Base-by-base conservation (phyloP, 1,140 invertebrate species). In the Contarinia nasturtii region DNA sequence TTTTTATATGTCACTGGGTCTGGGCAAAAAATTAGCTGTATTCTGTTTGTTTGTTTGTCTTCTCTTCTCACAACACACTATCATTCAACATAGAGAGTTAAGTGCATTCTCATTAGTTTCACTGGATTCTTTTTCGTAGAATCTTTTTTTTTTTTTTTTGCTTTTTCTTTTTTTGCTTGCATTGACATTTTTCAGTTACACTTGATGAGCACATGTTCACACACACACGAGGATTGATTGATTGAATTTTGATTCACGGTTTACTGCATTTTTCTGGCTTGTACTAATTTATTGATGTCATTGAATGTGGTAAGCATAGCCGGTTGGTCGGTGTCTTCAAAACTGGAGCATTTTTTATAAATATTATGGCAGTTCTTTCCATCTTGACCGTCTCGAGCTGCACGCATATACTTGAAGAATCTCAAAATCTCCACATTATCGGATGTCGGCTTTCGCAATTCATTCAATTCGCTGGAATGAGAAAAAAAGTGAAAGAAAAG, bases 321-420 rank as follows among this genome's bases (percentile, higher is more conserved):
- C 49, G 82, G 80, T 56, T 75, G 66, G 8, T 71, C 80, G 42
- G 76, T 69, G 47, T 72, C 60, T 52, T 70, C 58, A 55, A 74
- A 67, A 48, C 64, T 58, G 45, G 61, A 57, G 56, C 71, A 75
- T 49, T 73, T 74, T 7, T 72, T 69, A 44, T 74, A 69, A 3
- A 69, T 65, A 12, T 68, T 56, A 44, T 71, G 67, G 56, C 84
- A 89, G 52, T 78, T 74, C 7, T 72, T 60, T 2, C 79, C 79
- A 52, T 86, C 83, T 55, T 89, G 85, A 0, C 84, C 85, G 51
- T 85, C 79, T 54, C 86, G 82, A 7, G 85, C 85, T 1, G 85
- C 82, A 52, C 84, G 78, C 84, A 89, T 87, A 61, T 87, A 87
- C 40, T 76, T 75, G 71, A 87, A 89, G 68, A 87, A 89, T 33